Percentiles rank a stretch among this genome's conserved stretches.
phyloP scores from a whole-genome alignment of 2,888 invertebrate species.

The Scaptomyza parva region DNA sequence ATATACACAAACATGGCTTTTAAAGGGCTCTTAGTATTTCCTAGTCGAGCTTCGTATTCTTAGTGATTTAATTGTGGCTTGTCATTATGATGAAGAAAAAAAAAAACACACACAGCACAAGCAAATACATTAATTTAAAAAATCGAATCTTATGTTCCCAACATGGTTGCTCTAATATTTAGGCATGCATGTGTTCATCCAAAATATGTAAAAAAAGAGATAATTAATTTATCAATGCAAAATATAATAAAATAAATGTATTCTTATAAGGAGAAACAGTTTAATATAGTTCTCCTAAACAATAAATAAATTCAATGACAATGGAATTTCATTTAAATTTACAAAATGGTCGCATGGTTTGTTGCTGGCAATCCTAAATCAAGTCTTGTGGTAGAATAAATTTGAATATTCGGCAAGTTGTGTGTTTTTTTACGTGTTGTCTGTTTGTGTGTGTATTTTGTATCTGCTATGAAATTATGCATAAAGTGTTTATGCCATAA shows the following conservation, averaged over 20 bases:
- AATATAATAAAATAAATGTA: not conserved
- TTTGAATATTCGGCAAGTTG: too few relatives aligned
- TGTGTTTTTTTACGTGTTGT: too few relatives aligned
- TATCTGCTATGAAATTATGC: constrained; percentile 34
- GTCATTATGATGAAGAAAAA: too few relatives aligned
- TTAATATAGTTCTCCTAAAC: not conserved
- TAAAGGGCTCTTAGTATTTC: too few relatives aligned
- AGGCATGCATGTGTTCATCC: not conserved
- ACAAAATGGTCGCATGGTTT: not conserved
- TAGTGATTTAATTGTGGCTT: too few relatives aligned
- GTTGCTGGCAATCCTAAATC: not conserved
- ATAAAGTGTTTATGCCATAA: constrained; percentile 47
- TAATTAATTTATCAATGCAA: not conserved
- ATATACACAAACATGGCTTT: too few relatives aligned
- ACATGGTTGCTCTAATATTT: too few relatives aligned
- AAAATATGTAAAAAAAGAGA: not conserved
- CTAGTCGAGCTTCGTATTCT: too few relatives aligned
- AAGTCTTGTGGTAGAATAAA: not conserved
- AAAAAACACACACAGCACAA: too few relatives aligned
- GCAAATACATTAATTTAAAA: too few relatives aligned
- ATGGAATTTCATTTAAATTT: not conserved
- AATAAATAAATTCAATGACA: constrained; percentile 1
- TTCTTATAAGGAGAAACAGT: not conserved
- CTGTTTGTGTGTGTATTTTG: not conserved
- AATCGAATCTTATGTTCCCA: too few relatives aligned